Evolutionary conservation across 2,113 vertebrate species (phyloP).

Genomic region (Sphaerodactylus townsendi): DNA sequence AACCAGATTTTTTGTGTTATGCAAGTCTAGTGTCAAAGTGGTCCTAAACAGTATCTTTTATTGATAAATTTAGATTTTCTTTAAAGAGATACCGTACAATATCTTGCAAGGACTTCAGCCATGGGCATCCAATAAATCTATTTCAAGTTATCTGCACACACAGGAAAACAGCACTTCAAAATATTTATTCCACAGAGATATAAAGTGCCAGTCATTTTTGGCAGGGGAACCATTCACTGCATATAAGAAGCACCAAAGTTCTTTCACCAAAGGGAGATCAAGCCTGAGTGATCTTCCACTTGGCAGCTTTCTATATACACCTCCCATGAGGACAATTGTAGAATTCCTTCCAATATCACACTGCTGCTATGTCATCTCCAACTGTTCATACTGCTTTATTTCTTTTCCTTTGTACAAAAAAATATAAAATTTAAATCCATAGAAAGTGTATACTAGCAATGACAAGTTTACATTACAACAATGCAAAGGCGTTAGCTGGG

Average conservation of each 20-base stretch:
- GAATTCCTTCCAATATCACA: slow-evolving; percentile 1
- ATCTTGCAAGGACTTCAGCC: not conserved
- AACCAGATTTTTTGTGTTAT: not conserved
- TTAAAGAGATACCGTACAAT: not conserved
- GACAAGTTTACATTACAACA: slow-evolving; percentile 73
- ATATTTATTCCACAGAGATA: not conserved
- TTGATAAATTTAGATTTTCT: not conserved
- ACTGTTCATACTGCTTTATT: slow-evolving; percentile 78
- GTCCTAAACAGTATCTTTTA: not conserved
- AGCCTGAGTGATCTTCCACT: not conserved
- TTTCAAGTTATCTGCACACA: not conserved
- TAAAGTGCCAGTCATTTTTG: slow-evolving; percentile 3
- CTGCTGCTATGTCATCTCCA: not conserved
- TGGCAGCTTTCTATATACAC: not conserved
- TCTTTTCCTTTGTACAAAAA: slow-evolving; percentile 81
- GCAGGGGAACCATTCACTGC: not conserved
- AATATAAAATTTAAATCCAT: slow-evolving; percentile 80
- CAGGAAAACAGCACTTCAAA: not conserved
- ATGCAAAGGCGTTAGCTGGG: slow-evolving; percentile 68
- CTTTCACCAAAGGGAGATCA: not conserved
- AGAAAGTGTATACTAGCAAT: slow-evolving; percentile 75
- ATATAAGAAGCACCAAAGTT: not conserved
- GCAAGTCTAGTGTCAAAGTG: not conserved
- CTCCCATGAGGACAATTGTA: not conserved
- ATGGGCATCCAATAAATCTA: not conserved